Evolutionary conservation across 2,113 vertebrate species (phyloP).

Genomic region (Gracilinanus agilis): DNA sequence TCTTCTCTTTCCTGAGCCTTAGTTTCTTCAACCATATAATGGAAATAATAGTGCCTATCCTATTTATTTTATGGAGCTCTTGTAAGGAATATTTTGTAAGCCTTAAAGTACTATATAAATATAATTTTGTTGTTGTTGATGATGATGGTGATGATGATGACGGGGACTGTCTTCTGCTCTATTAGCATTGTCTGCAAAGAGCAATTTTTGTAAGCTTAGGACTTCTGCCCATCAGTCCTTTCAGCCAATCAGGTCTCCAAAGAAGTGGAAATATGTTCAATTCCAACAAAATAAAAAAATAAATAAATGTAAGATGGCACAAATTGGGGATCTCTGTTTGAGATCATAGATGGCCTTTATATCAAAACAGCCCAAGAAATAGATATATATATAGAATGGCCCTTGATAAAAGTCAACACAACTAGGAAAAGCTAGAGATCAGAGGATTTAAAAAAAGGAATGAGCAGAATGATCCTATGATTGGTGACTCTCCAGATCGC

Average conservation of each 20-base stretch:
- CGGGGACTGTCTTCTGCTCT: not conserved
- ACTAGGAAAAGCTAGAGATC: slow-evolving; percentile 49
- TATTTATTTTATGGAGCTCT: not conserved
- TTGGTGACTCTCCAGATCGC: slow-evolving; percentile 54
- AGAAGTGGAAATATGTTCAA: slow-evolving; percentile 7
- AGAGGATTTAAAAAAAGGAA: slow-evolving; percentile 32
- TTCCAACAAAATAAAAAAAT: slow-evolving; percentile 31
- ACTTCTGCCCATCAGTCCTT: not conserved
- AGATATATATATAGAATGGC: slow-evolving; percentile 36
- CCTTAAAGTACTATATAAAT: not conserved
- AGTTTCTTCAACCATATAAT: not conserved
- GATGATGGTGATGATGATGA: not conserved
- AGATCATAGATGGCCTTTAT: slow-evolving; percentile 48
- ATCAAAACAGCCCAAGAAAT: slow-evolving; percentile 14
- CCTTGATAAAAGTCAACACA: slow-evolving; percentile 29
- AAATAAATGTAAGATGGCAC: slow-evolving; percentile 44
- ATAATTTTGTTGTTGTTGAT: not conserved
- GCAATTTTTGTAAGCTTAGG: slow-evolving; percentile 53
- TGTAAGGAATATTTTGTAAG: not conserved
- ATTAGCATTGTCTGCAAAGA: slow-evolving; percentile 48
- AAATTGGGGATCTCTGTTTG: slow-evolving; percentile 41
- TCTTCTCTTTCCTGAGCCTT: not conserved
- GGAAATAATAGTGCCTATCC: not conserved
- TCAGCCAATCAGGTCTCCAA: not conserved
- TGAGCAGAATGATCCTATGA: slow-evolving; percentile 36